Percentiles rank a stretch among this genome's conserved stretches.
phyloP scores from a whole-genome alignment of 1,140 invertebrate genomes.

The Augochlora pura region DNA sequence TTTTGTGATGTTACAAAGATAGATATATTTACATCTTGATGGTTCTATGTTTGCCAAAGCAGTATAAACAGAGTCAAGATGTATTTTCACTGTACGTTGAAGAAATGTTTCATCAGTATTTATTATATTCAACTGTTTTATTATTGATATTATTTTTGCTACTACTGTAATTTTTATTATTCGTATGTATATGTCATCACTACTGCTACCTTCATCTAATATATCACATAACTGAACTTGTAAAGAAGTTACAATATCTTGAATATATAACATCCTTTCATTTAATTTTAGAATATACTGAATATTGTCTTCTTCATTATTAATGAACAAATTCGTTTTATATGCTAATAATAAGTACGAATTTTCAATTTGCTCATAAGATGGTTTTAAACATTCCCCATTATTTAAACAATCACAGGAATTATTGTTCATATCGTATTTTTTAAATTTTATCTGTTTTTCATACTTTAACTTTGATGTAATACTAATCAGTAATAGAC shows the following conservation, averaged over 20 bases:
- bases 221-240: slow-evolving; percentile 43
- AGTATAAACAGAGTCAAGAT: slow-evolving; percentile 35
- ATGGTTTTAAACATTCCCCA: not conserved
- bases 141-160: slow-evolving; percentile 58
- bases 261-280: slow-evolving; percentile 34
- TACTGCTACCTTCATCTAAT: slow-evolving; percentile 27
- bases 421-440: not conserved
- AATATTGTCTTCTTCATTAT: not conserved
- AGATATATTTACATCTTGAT: slow-evolving; percentile 39
- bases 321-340: slow-evolving; percentile 40
- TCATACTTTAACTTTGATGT: slow-evolving; percentile 69
- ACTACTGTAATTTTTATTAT: slow-evolving; percentile 60
- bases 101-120: slow-evolving; percentile 40
- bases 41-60: slow-evolving; percentile 44
- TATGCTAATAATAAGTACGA: slow-evolving; percentile 56
- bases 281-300: not conserved
- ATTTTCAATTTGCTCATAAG: slow-evolving; percentile 55
- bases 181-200: slow-evolving; percentile 45
- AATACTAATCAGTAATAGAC: slow-evolving; percentile 65
- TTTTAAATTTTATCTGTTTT: slow-evolving; percentile 9
- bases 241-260: slow-evolving; percentile 52
- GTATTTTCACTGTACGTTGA: slow-evolving; percentile 12
- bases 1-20: slow-evolving; percentile 54
- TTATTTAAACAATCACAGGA: slow-evolving; percentile 25
- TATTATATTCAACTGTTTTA: slow-evolving; percentile 59